Evolutionary conservation across 2,888 invertebrate species (phyloP), one percentile per base, ranked within the genome.

Genomic region (Calliopum simillimum): DNA sequence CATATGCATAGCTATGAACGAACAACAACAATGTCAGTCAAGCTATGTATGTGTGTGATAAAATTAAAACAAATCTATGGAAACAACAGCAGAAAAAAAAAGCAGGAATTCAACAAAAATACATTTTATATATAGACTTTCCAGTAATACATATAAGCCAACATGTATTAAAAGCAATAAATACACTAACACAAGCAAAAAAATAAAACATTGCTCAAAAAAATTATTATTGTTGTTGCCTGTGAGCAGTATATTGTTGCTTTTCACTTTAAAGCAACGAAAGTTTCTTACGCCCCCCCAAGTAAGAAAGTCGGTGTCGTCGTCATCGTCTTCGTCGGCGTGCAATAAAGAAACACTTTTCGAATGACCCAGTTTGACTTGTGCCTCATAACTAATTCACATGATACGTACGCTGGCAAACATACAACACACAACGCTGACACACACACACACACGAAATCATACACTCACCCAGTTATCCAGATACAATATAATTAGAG

Each of bases 321-420:
- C 12, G 53, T 53, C 53, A 21, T 3, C 53, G 53, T 49, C 49
- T 49, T 49, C 16, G 19, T 23, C 23, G n/a, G 25, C 43, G n/a
- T 23, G 59, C 70, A 53, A n/a, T 64, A 44, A 67, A 72, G 67
- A 69, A 67, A 56, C 70, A 71, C 59, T 65, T 69, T 67, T 56
- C 49, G 47, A 69, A 74, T 81, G 81, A 81, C 81, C 82, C 79
- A 81, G 77, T 82, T 81, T 79, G 80, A 79, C 81, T 78, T 79
- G 77, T 74, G 76, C 76, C 80, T 81, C 81, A 82, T 82, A 81
- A 82, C 81, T 81, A 81, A 81, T 82, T 81, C 81, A 81, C 74
- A 46, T 62, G 70, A 59, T 56, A 67, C 41, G 47, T 49, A 58
- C 58, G 71, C 73, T 75, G 73, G 76, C 71, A 73, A 70, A 74